Evolutionary conservation across 2,888 invertebrate genomes (phyloP).

Genomic region (Temnothorax ravouxi): DNA sequence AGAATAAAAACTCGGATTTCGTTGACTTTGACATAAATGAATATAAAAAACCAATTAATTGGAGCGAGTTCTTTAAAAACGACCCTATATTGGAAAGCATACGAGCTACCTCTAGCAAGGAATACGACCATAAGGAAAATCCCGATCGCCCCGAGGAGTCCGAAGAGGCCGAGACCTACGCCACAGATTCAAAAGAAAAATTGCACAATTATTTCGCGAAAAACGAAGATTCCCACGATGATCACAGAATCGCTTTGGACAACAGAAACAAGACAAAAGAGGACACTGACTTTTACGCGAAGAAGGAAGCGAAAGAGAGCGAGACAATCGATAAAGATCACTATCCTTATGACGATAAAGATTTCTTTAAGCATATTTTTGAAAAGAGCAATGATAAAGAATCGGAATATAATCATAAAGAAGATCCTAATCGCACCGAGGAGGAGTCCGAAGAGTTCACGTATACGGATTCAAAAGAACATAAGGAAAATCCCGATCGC

Average conservation of each 20-base stretch:
- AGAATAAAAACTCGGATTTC: conserved; percentile 38
- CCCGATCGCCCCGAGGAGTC: conserved; percentile 66
- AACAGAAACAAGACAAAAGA: neutral
- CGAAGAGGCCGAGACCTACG: neutral
- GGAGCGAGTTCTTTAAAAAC: conserved; percentile 75
- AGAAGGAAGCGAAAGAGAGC: conserved; percentile 6
- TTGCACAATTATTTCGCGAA: neutral
- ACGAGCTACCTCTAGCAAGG: conserved; percentile 49
- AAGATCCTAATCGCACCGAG: conserved; percentile 76
- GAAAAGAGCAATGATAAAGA: neutral
- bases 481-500: conserved; percentile 80
- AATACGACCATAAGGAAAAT: conserved; percentile 78
- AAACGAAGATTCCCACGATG: neutral
- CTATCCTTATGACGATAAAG: conserved; percentile 55
- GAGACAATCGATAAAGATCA: neutral
- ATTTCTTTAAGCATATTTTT: conserved; percentile 62
- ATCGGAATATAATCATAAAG: conserved; percentile 80
- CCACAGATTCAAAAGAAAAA: conserved; percentile 11
- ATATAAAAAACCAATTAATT: conserved; percentile 77
- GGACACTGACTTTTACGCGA: neutral
- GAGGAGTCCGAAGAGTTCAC: conserved; percentile 8
- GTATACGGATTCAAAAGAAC: conserved; percentile 19
- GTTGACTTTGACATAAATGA: conserved; percentile 77
- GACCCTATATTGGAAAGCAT: conserved; percentile 66
- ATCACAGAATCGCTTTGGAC: neutral